These are phyloP conservation scores for Leucopsar rothschildi DNA, from an alignment of 2,113 vertebrate species.

Conservation along the genomic window DNA sequence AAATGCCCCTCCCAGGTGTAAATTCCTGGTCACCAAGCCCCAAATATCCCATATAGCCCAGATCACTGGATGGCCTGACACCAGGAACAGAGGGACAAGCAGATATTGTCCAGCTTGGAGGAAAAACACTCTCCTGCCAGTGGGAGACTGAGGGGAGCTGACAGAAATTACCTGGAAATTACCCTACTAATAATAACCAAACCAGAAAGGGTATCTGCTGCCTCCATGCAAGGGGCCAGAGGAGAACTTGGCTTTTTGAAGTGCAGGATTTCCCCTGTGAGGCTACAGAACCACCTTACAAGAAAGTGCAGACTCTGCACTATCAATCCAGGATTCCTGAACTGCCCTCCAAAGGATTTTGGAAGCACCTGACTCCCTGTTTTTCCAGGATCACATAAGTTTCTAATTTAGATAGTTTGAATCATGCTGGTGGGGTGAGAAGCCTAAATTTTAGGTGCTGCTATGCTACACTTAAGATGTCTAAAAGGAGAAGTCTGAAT, in stretches of 20 bases:
- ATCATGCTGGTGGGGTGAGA: neutral
- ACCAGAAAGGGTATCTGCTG: neutral
- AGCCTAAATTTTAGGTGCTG: slow-evolving; percentile 19
- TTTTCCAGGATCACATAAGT: neutral
- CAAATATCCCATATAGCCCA: neutral
- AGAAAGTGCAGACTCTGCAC: neutral
- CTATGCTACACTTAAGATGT: neutral
- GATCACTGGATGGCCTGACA: neutral
- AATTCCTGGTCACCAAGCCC: neutral
- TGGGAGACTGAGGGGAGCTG: neutral
- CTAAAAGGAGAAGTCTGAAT: slow-evolving; percentile 32
- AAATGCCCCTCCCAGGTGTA: neutral
- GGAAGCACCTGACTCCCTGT: neutral
- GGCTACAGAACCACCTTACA: neutral
- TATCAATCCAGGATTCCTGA: neutral
- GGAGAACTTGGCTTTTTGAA: neutral
- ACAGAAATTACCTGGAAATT: neutral
- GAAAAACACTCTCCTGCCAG: accelerated
- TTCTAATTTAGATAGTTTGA: neutral
- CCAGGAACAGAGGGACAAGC: neutral
- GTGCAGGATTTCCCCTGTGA: neutral
- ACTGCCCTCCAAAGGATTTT: neutral
- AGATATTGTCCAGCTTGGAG: neutral
- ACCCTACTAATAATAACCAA: neutral
- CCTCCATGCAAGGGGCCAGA: neutral